Evolutionary conservation across 2,797 vertebrate genomes (phyloP).

Genomic region (Dermochelys coriacea): DNA sequence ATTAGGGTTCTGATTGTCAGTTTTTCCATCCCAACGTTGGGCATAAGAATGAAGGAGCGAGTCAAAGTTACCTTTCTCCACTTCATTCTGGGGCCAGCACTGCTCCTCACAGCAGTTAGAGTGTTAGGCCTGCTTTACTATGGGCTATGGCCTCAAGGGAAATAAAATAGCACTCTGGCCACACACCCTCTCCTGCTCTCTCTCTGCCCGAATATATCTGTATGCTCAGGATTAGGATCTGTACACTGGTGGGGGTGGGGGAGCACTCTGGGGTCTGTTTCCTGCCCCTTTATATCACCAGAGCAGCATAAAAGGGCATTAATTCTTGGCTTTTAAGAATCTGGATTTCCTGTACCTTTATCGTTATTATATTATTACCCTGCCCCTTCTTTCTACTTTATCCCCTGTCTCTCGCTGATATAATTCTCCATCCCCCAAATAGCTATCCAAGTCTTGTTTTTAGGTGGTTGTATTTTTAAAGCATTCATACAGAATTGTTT

Average conservation of each 20-base stretch:
- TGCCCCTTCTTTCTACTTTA: not conserved
- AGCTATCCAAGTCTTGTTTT: not conserved
- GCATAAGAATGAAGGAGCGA: not conserved
- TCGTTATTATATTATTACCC: not conserved
- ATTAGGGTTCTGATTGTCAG: not conserved
- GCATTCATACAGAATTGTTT: not conserved
- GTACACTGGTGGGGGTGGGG: no score
- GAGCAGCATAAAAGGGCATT: not conserved
- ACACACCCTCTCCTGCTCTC: no score
- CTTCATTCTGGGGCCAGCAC: not conserved
- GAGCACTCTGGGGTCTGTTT: no score
- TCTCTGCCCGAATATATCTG: no score
- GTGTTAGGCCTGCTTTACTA: no score
- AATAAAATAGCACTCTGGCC: no score
- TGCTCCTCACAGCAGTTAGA: no score
- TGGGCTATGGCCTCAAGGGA: no score
- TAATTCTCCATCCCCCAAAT: not conserved
- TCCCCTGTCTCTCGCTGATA: not conserved
- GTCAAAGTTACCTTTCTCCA: not conserved
- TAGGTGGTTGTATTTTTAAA: not conserved
- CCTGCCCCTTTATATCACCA: not conserved
- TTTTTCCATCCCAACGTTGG: not conserved
- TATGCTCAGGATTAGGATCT: no score
- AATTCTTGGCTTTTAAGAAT: not conserved
- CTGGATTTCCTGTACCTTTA: slow-evolving; percentile 19